These are phyloP conservation scores for Vulpes vulpes DNA, from an alignment of 2,113 vertebrate species.

Conservation along the genomic window DNA sequence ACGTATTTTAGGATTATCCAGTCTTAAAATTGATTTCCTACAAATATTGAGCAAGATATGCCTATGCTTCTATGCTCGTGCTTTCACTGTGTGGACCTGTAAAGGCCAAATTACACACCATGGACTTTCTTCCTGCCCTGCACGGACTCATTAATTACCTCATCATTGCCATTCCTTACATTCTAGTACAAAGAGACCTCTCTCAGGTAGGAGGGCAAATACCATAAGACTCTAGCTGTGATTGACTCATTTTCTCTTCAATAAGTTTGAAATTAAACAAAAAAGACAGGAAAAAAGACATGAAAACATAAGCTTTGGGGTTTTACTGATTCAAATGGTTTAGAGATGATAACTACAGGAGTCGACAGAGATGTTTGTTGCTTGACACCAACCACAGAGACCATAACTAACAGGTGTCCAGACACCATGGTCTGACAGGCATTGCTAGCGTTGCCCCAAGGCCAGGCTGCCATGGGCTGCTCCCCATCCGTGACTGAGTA, in stretches of 20 bases:
- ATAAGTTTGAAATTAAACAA: neutral
- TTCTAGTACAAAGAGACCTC: neutral
- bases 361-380: neutral
- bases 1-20: neutral
- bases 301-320: neutral
- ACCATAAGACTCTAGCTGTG: neutral
- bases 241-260: neutral
- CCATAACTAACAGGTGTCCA: neutral
- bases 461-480: rapidly evolving
- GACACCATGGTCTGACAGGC: neutral
- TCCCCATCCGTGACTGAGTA: neutral
- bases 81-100: neutral
- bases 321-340: neutral
- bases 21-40: neutral
- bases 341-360: neutral
- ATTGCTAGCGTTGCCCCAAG: neutral
- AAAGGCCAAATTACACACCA: neutral
- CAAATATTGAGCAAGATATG: neutral
- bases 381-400: neutral
- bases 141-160: neutral
- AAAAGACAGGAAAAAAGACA: neutral
- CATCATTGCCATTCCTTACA: neutral
- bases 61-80: neutral
- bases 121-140: neutral
- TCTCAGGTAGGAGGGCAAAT: neutral